Conservation (phyloP, 2,113 vertebrate genomes). For the Cebidichthys violaceus region DNA sequence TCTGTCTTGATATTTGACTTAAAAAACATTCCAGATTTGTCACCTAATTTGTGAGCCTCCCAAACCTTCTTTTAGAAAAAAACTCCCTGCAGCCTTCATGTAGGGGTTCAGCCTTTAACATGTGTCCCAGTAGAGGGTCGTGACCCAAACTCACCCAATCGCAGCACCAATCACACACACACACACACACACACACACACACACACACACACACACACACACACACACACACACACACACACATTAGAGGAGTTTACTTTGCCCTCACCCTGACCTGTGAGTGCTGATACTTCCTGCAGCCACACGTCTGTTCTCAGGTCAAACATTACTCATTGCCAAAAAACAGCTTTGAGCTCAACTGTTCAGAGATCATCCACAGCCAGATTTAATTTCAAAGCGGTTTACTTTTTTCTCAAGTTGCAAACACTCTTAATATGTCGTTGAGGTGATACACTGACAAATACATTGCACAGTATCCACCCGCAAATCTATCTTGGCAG, state of each 20-base stretch:
- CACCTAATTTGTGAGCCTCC: not conserved
- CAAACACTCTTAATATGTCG: constrained; percentile 11
- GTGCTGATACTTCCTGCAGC: constrained; percentile 62
- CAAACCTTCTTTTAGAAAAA: constrained; percentile 1
- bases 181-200: too few relatives aligned
- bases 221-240: not conserved
- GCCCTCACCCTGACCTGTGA: constrained; percentile 55
- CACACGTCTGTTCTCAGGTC: constrained; percentile 57
- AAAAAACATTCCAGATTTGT: not conserved
- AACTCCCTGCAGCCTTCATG: constrained; percentile 8
- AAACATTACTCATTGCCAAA: constrained; percentile 51
- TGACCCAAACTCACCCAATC: constrained; percentile 36
- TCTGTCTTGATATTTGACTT: not conserved
- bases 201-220: too few relatives aligned
- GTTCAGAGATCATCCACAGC: constrained; percentile 26
- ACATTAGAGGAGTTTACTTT: constrained; percentile 45
- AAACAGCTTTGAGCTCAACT: not conserved
- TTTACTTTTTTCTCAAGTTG: constrained; percentile 21
- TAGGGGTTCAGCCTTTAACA: constrained; percentile 39
- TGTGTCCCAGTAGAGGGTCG: constrained; percentile 27
- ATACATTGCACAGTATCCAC: constrained; percentile 4
- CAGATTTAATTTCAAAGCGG: constrained; percentile 27
- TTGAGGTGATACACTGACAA: constrained; percentile 26
- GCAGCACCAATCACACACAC: constrained; percentile 18
- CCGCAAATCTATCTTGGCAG: constrained; percentile 3